Conservation (phyloP, 1,140 invertebrate genomes). For the Papilio xuthus region DNA sequence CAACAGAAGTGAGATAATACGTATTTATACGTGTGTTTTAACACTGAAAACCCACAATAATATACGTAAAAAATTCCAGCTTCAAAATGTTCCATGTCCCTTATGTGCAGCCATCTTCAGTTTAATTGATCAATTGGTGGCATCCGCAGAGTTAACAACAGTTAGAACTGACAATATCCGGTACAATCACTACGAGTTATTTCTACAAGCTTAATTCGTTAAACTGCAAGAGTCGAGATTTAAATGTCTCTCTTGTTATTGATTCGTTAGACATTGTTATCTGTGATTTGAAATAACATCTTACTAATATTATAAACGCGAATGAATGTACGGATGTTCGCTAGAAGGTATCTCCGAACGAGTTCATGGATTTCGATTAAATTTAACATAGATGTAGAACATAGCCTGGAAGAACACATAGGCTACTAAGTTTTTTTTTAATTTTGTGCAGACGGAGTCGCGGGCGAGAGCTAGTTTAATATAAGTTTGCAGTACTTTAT, state of each 20-base stretch:
- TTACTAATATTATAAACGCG: no score
- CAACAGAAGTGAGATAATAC: no score
- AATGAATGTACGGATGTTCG: no score
- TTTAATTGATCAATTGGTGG: slow-evolving; percentile 69
- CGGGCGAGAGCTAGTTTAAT: no score
- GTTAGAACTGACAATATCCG: slow-evolving; percentile 55
- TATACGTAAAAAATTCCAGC: background rate
- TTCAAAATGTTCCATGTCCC: slow-evolving; percentile 20
- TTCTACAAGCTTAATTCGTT: slow-evolving; percentile 55
- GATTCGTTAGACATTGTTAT: slow-evolving; percentile 1
- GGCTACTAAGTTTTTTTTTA: no score
- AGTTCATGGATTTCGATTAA: no score
- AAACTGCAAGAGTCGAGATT: slow-evolving; percentile 52
- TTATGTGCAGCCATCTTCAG: slow-evolving; percentile 23
- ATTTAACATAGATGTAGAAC: no score
- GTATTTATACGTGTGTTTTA: background rate
- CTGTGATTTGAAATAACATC: background rate
- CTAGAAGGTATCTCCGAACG: no score
- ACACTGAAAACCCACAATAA: background rate
- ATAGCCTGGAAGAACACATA: no score
- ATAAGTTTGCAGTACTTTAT: no score
- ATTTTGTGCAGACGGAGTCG: no score
- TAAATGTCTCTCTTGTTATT: slow-evolving; percentile 48
- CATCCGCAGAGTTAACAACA: slow-evolving; percentile 63
- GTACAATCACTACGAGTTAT: slow-evolving; percentile 44